Conservation (phyloP, 1,140 invertebrate species). For the Aphaenogaster rudis region DNA sequence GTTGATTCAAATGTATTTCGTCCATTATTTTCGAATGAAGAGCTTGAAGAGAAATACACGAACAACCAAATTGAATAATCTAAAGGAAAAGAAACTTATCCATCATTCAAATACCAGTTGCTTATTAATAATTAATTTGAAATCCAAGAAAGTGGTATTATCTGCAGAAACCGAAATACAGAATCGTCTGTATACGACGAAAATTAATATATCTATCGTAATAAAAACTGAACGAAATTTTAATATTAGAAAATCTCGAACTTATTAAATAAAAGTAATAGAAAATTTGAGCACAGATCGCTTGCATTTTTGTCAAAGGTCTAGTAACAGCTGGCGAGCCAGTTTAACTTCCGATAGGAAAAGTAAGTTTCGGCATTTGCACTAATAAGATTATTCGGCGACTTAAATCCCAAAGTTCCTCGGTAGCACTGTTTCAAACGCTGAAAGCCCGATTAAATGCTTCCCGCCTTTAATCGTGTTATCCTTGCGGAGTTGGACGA, state of each 20-base stretch:
- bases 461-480: constrained; percentile 12
- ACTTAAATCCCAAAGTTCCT: constrained; percentile 50
- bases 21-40: neutral
- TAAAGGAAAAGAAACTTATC: neutral
- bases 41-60: neutral
- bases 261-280: neutral
- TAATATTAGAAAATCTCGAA: neutral
- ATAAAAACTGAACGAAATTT: constrained; percentile 6
- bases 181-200: neutral
- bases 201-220: neutral
- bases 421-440: neutral
- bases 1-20: neutral
- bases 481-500: neutral
- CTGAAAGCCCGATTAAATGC: neutral
- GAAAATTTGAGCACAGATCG: neutral
- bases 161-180: neutral
- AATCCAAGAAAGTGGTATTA: neutral
- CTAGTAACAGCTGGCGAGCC: neutral
- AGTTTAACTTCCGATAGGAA: constrained; percentile 22
- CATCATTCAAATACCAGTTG: neutral
- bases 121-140: neutral
- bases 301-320: constrained; percentile 1
- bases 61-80: neutral
- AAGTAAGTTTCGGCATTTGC: constrained; percentile 38
- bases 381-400: constrained; percentile 50